Evolutionary conservation across 2,797 vertebrate genomes (phyloP), one percentile per base, ranked within the genome.

Genomic region (Alectoris magna): DNA sequence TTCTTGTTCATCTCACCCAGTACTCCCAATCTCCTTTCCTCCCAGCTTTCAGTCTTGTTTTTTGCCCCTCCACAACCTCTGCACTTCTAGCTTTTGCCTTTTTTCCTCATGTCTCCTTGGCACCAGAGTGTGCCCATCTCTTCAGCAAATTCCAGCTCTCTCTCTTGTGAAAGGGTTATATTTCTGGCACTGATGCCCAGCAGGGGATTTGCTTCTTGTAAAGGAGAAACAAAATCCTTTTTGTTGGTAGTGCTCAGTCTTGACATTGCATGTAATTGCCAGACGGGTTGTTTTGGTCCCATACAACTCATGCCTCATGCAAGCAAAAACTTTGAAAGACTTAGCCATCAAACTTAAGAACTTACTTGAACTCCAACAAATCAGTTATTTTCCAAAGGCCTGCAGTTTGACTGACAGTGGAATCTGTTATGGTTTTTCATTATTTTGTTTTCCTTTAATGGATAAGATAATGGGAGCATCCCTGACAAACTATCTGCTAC

Each of bases 121-220:
- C 56, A 68, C 43, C 41, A 63, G 13, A 1, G 2, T 6, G 23
- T 7, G 2, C 22, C n/a, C 71, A 19, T 10, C 56, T 75, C 43
- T 44, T 82, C 56, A 70, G 43, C 39, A 84, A 93, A 93, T 81
- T 82, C 66, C n/a, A 68, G 11, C 31, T 59, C 34, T 46, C 39
- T 14, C 31, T 59, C 34, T 43, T 48, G 15, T 46, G 36, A 60
- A 66, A 62, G 23, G 26, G 36, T 80, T n/a, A 55, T 46, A 56
- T 60, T 56, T 76, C 41, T 66, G 34, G 10, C 51, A 38, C 7
- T 60, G n/a, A 26, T 77, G 14, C 15, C 26, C 58, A 74, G 58
- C 5, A 77, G 49, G 11, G 6, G 2, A 14, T 79, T 80, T 38
- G 64, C 31, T 66, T 86, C 70, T 72, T 43, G 55, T 34, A 69